phyloP scores from a whole-genome alignment of 1,140 invertebrate species.

The Drosophila gunungcola region DNA sequence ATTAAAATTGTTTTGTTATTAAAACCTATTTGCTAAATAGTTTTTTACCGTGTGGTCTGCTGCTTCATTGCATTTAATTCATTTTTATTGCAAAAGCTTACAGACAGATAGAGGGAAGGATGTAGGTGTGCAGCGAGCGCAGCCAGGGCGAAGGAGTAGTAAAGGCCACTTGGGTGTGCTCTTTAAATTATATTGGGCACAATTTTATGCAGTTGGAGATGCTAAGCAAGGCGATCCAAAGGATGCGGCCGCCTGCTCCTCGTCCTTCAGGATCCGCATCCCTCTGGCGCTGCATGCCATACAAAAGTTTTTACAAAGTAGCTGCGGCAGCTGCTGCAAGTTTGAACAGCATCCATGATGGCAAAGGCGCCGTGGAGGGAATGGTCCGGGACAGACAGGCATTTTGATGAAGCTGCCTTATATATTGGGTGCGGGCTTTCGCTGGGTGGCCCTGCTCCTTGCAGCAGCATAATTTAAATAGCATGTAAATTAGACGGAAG shows the following conservation, averaged over 20 bases:
- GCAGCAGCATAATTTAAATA: conserved; percentile 78
- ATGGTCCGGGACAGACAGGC: conserved; percentile 53
- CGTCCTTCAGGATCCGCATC: conserved; percentile 1
- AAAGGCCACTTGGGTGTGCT: conserved; percentile 76
- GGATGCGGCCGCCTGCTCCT: conserved; percentile 29
- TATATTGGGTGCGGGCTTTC: conserved; percentile 62
- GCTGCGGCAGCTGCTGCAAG: conserved; percentile 79
- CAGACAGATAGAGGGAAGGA: conserved; percentile 65
- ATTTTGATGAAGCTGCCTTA: conserved; percentile 80
- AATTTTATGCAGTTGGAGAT: conserved; percentile 76
- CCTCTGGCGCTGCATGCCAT: conserved; percentile 39
- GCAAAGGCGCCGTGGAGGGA: conserved; percentile 8
- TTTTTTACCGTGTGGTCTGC: conserved; percentile 33
- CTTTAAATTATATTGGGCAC: conserved; percentile 80
- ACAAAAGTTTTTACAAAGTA: conserved; percentile 82
- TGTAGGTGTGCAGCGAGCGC: conserved; percentile 18
- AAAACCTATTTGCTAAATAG: too few relatives aligned
- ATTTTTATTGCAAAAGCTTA: conserved; percentile 82
- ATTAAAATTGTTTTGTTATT: too few relatives aligned
- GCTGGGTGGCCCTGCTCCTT: conserved; percentile 16
- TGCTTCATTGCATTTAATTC: conserved; percentile 83
- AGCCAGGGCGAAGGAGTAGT: conserved; percentile 11
- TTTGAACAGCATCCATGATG: conserved; percentile 63
- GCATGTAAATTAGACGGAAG: conserved; percentile 83
- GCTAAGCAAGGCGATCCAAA: conserved; percentile 44